These are phyloP conservation scores for Discoglossus pictus DNA, from an alignment of 2,797 vertebrate genomes.

Conservation along the genomic window DNA sequence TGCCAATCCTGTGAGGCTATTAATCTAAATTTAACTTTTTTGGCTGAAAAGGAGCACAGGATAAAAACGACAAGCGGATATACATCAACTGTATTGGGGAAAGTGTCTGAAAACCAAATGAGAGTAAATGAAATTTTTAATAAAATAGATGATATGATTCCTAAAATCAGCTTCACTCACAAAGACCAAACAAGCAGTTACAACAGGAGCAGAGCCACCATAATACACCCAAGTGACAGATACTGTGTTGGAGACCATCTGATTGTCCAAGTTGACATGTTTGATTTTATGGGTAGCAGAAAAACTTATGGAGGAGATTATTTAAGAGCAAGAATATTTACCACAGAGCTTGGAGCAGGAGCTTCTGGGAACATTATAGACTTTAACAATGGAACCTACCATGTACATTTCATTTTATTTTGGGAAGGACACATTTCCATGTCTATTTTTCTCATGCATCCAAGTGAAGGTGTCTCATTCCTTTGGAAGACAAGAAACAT, in stretches of 20 bases:
- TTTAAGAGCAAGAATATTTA: constrained; percentile 48
- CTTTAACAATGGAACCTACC: constrained; percentile 50
- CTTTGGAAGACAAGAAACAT: constrained; percentile 54
- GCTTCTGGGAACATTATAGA: constrained; percentile 48
- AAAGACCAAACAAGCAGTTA: constrained; percentile 25
- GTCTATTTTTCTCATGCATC: constrained; percentile 49
- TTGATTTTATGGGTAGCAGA: constrained; percentile 29
- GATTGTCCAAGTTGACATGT: constrained; percentile 32
- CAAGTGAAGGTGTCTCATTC: constrained; percentile 38
- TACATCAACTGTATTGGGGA: too few species aligned
- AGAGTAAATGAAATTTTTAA: constrained; percentile 14
- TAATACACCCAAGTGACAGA: constrained; percentile 13
- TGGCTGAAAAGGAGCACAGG: too few species aligned
- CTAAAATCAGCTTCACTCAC: constrained; percentile 43
- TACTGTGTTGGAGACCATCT: constrained; percentile 47
- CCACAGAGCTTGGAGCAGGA: constrained; percentile 16
- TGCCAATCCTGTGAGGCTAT: too few species aligned
- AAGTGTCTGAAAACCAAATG: constrained; percentile 4
- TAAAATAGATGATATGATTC: constrained; percentile 38
- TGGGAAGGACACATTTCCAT: constrained; percentile 38
- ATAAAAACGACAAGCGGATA: too few species aligned
- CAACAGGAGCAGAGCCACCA: constrained; percentile 12
- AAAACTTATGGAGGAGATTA: constrained; percentile 54
- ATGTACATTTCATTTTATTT: constrained; percentile 54
- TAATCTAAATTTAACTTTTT: too few species aligned